Conservation (phyloP, 2,113 vertebrate genomes). For the Pollimyrus isidori region DNA sequence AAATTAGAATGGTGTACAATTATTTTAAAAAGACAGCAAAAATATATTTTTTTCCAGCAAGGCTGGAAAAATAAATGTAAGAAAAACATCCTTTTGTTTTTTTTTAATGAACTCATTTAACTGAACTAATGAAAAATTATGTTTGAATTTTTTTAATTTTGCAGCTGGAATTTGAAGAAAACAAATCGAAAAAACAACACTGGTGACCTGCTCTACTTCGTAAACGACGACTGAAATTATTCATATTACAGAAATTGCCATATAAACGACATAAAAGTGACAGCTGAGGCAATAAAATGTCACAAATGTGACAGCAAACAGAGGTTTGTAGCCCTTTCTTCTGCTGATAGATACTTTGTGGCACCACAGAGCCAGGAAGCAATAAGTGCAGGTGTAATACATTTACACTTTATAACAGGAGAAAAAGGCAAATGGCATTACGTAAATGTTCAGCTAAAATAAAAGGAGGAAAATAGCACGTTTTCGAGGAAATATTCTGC, state of each 20-base stretch:
- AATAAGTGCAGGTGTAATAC: neutral
- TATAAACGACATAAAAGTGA: neutral
- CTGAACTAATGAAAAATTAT: neutral
- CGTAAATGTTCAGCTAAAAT: neutral
- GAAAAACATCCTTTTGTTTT: neutral
- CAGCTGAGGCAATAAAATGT: neutral
- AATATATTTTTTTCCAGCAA: neutral
- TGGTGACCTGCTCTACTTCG: neutral
- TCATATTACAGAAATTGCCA: neutral
- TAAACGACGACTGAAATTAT: neutral
- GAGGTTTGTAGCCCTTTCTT: neutral
- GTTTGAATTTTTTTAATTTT: neutral
- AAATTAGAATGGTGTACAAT: neutral
- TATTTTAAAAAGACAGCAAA: neutral
- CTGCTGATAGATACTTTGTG: neutral
- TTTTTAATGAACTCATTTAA: neutral
- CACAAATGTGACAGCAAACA: neutral
- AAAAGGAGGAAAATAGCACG: neutral
- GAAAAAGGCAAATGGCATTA: neutral
- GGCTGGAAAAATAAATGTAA: neutral
- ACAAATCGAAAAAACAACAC: neutral
- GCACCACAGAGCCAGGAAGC: neutral
- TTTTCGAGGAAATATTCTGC: neutral
- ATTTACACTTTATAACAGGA: neutral
- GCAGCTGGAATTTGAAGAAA: neutral